Evolutionary conservation across 2,797 vertebrate species (phyloP).

Genomic region (Brachyalestes nurse): DNA sequence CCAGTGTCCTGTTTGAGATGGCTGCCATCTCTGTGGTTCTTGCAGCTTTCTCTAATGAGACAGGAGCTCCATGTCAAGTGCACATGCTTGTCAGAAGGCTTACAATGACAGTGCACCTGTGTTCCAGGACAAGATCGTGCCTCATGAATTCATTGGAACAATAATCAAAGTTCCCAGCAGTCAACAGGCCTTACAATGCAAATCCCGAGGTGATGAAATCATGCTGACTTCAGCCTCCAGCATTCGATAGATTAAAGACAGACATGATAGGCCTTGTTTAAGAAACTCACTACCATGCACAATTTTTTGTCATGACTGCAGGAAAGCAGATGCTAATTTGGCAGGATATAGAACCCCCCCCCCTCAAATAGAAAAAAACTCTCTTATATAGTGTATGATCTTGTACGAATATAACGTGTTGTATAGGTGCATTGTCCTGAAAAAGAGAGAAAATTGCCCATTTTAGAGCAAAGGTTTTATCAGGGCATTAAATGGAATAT

Average conservation of each 20-base stretch:
- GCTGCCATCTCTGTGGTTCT: conserved; percentile 62
- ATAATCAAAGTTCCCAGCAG: conserved; percentile 39
- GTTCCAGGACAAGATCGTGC: conserved; percentile 38
- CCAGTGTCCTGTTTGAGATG: conserved; percentile 58
- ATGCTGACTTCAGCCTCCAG: conserved; percentile 22
- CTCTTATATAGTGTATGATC: neutral
- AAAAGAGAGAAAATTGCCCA: neutral
- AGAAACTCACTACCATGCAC: neutral
- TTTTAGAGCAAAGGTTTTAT: neutral
- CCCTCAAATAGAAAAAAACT: neutral
- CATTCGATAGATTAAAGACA: conserved; percentile 22
- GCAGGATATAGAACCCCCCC: neutral
- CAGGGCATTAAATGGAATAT: conserved; percentile 48
- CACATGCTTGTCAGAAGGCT: conserved; percentile 49
- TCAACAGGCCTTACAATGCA: conserved; percentile 44
- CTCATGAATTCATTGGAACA: conserved; percentile 42
- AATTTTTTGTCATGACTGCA: neutral
- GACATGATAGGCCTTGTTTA: conserved; percentile 1
- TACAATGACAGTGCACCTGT: conserved; percentile 42
- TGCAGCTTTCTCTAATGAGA: conserved; percentile 57
- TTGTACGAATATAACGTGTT: neutral
- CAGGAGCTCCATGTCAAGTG: conserved; percentile 47
- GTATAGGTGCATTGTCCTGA: neutral
- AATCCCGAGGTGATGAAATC: conserved; percentile 44
- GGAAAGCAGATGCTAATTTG: neutral